Percentiles rank a stretch among this genome's conserved stretches.
phyloP scores from a whole-genome alignment of 2,888 invertebrate genomes.

The Conus canariensis region DNA sequence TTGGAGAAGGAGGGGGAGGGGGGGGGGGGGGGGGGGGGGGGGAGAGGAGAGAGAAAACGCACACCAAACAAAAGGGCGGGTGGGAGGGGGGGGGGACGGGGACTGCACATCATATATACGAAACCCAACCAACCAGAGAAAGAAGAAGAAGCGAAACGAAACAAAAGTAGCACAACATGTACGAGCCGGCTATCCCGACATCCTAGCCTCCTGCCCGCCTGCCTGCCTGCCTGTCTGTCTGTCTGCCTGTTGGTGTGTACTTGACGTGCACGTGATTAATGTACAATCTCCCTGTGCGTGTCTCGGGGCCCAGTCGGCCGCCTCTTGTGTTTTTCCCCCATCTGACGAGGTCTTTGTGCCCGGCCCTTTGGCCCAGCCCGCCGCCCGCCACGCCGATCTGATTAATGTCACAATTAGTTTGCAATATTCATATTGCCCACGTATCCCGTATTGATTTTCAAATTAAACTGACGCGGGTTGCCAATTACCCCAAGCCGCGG shows the following conservation, averaged over 20 bases:
- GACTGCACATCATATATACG: too few relatives aligned
- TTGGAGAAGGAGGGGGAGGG: too few relatives aligned
- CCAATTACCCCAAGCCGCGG: conserved; percentile 37
- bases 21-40: too few relatives aligned
- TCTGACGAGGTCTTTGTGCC: neutral
- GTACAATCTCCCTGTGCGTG: conserved; percentile 17
- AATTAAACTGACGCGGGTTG: conserved; percentile 42
- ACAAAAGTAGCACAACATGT: neutral
- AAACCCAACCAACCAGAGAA: too few relatives aligned
- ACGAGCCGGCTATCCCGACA: too few relatives aligned
- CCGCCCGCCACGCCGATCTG: conserved; percentile 30
- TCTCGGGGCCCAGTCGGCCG: neutral
- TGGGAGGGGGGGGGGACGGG: too few relatives aligned
- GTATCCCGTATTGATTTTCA: conserved; percentile 40
- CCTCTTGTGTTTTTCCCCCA: neutral
- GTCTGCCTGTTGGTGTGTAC: neutral
- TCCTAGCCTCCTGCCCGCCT: too few relatives aligned
- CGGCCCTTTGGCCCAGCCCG: neutral
- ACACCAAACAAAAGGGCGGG: too few relatives aligned
- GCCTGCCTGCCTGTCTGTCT: too few relatives aligned
- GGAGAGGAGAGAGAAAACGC: too few relatives aligned
- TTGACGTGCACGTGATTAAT: conserved; percentile 12
- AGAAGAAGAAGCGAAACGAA: neutral
- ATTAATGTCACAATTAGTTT: conserved; percentile 46
- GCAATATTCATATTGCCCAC: conserved; percentile 45